Evolutionary conservation across 2,113 vertebrate genomes (phyloP), one percentile per base, ranked within the genome.

Genomic region (Plotosus lineatus): DNA sequence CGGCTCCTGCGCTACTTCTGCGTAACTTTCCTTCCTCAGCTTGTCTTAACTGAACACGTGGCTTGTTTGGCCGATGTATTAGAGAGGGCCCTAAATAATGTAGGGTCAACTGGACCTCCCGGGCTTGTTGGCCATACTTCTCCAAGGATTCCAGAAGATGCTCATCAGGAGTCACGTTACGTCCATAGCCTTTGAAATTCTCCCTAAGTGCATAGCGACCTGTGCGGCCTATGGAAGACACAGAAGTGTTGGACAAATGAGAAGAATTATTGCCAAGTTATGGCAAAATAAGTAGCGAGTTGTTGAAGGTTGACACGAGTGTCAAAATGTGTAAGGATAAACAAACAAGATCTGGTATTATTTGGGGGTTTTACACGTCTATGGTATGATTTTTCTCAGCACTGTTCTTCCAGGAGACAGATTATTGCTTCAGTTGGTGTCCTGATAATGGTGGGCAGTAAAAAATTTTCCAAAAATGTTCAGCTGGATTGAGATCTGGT

Each of bases 151-250:
- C 90, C 80, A 94, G 77, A 1, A 92, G 87, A 21, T 1, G 65
- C 72, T 95, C 94, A 6, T 81, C 82, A 0, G 93, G 92, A 1
- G 82, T 65, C 89, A 95, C 90, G 65, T 89, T 90, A 1, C 93
- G 88, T 75, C 92, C 88, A 40, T 91, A 93, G 46, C 94, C 93
- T 85, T 94, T 94, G 55, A 94, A 94, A 58, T 90, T 92, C 84
- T 95, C 94, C 51, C 86, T 81, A 40, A 95, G 75, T 0, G 86
- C 91, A 86, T 94, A 95, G 51, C 94, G 92, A 23, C 94, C 94
- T 0, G 92, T 86, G 60, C 92, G 92, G 80, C 92, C 94, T 95
- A 44, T 38, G 79, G 15, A 66, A 21, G 76, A 50, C 38, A 42
- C 10, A 66, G 7, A 17, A 63, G 26, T 33, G 40, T 28, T 77